These are phyloP conservation scores for Campylomormyrus tamandua DNA, from an alignment of 2,113 vertebrate genomes.

Conservation along the genomic window DNA sequence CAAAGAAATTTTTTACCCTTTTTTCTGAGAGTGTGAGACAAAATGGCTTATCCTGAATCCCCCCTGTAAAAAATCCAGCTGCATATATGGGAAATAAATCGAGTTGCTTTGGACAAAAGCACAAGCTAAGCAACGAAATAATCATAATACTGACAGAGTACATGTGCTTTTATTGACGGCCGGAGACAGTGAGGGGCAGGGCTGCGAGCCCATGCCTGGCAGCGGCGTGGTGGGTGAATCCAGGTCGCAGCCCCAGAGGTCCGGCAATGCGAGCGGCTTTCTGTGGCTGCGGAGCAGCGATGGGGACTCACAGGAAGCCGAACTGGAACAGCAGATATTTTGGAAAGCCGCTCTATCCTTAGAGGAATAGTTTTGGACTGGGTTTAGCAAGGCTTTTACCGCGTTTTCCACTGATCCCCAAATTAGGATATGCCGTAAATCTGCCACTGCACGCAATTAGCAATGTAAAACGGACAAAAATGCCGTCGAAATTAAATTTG, in stretches of 20 bases:
- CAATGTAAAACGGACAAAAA: neutral
- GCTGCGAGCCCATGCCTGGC: neutral
- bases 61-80: neutral
- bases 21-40: neutral
- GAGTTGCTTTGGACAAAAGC: neutral
- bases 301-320: neutral
- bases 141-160: neutral
- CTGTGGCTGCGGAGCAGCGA: neutral
- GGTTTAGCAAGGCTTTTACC: neutral
- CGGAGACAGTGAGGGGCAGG: neutral
- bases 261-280: neutral
- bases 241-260: neutral
- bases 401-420: neutral
- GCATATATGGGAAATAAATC: neutral
- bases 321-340: neutral
- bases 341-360: neutral
- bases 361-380: neutral
- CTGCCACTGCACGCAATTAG: neutral
- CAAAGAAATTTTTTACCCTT: too few relatives aligned
- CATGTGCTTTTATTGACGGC: constrained; percentile 1
- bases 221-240: neutral
- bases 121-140: neutral
- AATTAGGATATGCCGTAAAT: neutral
- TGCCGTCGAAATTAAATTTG: neutral
- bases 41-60: neutral